Evolutionary conservation across 2,797 vertebrate genomes (phyloP).

Genomic region (Pangasius sanitwongsei): DNA sequence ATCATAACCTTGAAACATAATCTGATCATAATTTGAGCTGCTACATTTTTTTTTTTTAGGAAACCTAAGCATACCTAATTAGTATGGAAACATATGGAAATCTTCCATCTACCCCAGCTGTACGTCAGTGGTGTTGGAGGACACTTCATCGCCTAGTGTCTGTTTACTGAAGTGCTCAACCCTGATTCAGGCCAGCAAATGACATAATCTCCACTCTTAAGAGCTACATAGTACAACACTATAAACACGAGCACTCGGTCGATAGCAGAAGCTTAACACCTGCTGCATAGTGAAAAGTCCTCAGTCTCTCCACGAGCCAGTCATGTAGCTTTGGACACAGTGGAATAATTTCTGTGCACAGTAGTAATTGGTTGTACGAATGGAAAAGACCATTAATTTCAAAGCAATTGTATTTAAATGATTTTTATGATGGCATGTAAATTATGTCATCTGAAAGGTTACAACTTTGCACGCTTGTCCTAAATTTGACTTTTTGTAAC

Average conservation of each 20-base stretch:
- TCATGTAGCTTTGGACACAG: not conserved
- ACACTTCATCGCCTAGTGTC: slow-evolving; percentile 65
- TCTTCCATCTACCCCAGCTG: slow-evolving; percentile 23
- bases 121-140: slow-evolving; percentile 61
- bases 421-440: not conserved
- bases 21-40: not conserved
- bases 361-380: not conserved
- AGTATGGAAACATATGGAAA: slow-evolving; percentile 11
- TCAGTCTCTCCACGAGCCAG: slow-evolving; percentile 2
- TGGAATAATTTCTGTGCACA: not conserved
- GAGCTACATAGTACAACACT: slow-evolving; percentile 67
- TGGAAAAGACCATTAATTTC: not conserved
- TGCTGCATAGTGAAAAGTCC: slow-evolving; percentile 7
- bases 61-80: not conserved
- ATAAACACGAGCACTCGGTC: slow-evolving; percentile 44
- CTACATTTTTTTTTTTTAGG: not conserved
- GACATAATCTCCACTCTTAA: slow-evolving; percentile 75
- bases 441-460: not conserved
- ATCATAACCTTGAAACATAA: not conserved
- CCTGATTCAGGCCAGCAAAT: slow-evolving; percentile 69
- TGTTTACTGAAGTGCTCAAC: slow-evolving; percentile 75
- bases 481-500: not conserved
- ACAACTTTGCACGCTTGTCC: not conserved
- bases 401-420: not conserved
- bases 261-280: slow-evolving; percentile 54